These are phyloP conservation scores for Trachelus troglodyta DNA, from an alignment of 2,888 invertebrate genomes.

Conservation along the genomic window DNA sequence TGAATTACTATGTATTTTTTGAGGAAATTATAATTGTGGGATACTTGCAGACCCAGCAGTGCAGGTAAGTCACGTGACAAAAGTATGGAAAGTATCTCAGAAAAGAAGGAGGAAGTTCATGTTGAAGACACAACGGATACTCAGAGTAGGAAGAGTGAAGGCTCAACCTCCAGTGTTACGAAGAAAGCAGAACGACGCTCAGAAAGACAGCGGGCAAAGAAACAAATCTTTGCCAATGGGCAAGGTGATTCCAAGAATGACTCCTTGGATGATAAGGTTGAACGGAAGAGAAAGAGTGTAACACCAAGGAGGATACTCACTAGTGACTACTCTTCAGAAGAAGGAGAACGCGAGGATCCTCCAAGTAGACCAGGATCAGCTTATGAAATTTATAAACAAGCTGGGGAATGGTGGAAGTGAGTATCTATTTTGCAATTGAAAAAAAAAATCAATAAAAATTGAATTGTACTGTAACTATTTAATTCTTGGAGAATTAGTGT, in stretches of 20 bases:
- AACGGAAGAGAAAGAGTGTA: slow-evolving; percentile 66
- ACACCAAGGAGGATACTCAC: slow-evolving; percentile 46
- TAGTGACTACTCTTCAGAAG: slow-evolving; percentile 76
- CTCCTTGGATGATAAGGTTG: slow-evolving; percentile 48
- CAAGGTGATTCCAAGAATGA: slow-evolving; percentile 52
- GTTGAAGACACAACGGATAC: slow-evolving; percentile 29
- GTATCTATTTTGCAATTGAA: slow-evolving; percentile 57
- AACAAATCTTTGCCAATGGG: slow-evolving; percentile 53
- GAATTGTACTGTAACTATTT: background rate
- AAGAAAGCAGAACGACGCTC: slow-evolving; percentile 55
- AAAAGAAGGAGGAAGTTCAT: slow-evolving; percentile 42
- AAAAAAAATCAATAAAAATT: background rate
- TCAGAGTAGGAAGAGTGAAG: slow-evolving; percentile 37
- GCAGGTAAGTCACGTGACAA: slow-evolving; percentile 41
- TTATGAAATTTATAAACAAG: slow-evolving; percentile 79
- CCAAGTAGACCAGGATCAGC: slow-evolving; percentile 73
- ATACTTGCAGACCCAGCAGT: slow-evolving; percentile 40
- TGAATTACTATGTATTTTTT: background rate
- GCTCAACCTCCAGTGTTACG: slow-evolving; percentile 27
- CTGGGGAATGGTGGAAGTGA: slow-evolving; percentile 88
- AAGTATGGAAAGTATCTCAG: slow-evolving; percentile 48
- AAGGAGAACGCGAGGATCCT: slow-evolving; percentile 68
- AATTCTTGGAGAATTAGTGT: background rate
- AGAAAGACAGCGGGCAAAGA: slow-evolving; percentile 55
- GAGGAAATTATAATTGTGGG: background rate